These are phyloP conservation scores for Arothron firmamentum DNA, from an alignment of 2,113 vertebrate species.

Conservation along the genomic window DNA sequence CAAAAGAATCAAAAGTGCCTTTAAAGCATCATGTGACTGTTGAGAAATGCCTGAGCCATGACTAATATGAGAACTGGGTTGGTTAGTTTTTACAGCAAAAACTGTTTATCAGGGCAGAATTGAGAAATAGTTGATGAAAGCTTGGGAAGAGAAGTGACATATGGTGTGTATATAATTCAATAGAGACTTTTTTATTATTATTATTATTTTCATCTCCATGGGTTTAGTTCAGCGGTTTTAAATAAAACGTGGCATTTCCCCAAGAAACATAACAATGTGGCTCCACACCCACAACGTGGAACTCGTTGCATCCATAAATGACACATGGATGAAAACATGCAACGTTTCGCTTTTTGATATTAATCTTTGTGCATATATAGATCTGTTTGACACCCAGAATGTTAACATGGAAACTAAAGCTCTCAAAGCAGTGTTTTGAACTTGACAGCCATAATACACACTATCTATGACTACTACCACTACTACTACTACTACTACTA, in stretches of 20 bases:
- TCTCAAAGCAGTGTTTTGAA: no score
- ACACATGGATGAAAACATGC: slow-evolving; percentile 7
- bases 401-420: not conserved
- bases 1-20: slow-evolving; percentile 36
- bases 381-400: not conserved
- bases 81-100: slow-evolving; percentile 24
- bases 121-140: slow-evolving; percentile 30
- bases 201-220: slow-evolving; percentile 25
- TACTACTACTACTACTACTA: no score
- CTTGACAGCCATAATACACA: no score
- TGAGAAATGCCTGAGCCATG: slow-evolving; percentile 35
- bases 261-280: slow-evolving; percentile 29
- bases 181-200: not conserved
- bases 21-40: slow-evolving; percentile 34
- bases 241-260: slow-evolving; percentile 31
- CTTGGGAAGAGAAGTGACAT: slow-evolving; percentile 22
- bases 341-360: not conserved
- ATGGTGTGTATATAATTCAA: slow-evolving; percentile 19
- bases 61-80: slow-evolving; percentile 31
- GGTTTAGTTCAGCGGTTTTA: slow-evolving; percentile 20
- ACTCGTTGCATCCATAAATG: slow-evolving; percentile 7
- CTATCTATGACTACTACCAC: no score
- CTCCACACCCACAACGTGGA: slow-evolving; percentile 2
- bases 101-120: slow-evolving; percentile 32
- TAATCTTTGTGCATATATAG: not conserved